Evolutionary conservation across 2,888 invertebrate species (phyloP), one percentile per base, ranked within the genome.

Genomic region (Phlogophora meticulosa): DNA sequence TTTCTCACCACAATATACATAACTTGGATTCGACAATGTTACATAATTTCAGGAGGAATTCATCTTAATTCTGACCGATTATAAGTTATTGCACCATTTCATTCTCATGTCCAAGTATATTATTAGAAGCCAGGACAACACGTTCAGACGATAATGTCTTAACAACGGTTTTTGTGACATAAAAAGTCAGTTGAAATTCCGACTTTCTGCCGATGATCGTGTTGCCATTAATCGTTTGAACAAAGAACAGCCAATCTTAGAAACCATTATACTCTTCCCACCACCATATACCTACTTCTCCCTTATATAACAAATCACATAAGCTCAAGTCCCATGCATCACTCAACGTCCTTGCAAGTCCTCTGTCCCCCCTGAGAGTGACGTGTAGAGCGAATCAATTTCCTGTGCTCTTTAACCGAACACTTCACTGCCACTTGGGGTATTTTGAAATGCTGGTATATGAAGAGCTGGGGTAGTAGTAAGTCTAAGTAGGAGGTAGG

Each of bases 331-430:
- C 17, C 36, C 46, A 22, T 40, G 71, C 72, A 52, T 56, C 74
- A 72, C 59, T 75, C 74, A 51, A 78, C 65, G 60, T 78, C 74
- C 72, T 20, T 48, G 53, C 68, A 57, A 61, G 69, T 72, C 59
- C 60, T 65, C 70, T 58, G 80, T 77, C 83, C 74, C 82, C n/a
- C 66, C 52, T 66, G 65, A 46, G 74, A 80, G 63, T 80, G 81
- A 81, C 81, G 80, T 76, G 55, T 63, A 81, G 80, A 59, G 56
- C 51, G 76, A 82, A 80, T 79, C 80, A 79, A 82, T 80, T 80
- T 76, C 80, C 82, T 82, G 69, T 74, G 46, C 74, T 51, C 36
- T 57, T 52, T 72, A 36, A 34, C 24, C 46, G 52, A 56, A 61
- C 78, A 57, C 73, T 75, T 72, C 34, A 49, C 38, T 11, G 56